Evolutionary conservation across 2,888 invertebrate genomes (phyloP), one percentile per base, ranked within the genome.

Genomic region (Halictus ligatus): DNA sequence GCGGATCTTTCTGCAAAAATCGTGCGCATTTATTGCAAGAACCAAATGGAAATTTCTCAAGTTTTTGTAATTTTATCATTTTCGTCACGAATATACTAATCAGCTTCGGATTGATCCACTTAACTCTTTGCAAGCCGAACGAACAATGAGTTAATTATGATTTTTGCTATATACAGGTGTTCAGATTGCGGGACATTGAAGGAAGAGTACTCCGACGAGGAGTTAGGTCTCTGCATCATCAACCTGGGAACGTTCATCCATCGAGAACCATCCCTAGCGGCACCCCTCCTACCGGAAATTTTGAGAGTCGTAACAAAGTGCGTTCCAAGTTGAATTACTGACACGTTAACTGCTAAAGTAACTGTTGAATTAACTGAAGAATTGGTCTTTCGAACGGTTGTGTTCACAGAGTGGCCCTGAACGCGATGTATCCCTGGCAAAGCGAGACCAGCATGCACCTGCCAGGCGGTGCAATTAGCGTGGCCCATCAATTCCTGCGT

Each of bases 201-300:
- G 86, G 99, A 99, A 95, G 98, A 98, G 94, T 99, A 99, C 95
- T 99, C 98, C 88, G 99, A 99, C 94, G 99, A 99, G 94, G 99
- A 99, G 94, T 96, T 99, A 83, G 99, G 99, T 0, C 96, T 99
- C 80, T 98, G 99, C 92, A 98, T 99, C 91, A 98, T 99, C 75
- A 98, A 98, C 87, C 96, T 99, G 88, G 98, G 98, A 48, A 99
- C 99, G 0, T 99, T 99, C 95, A 98, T 99, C 88, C 99, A 99
- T 94, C 96, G 99, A 40, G 99, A 99, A 95, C 99, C 99, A 0
- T 97, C 98, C 2, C 96, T 98, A 90, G 99, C 99, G n/a, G 99
- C 99, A 3, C 98, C 98, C 0, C 96, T 99, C 93, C 95, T 99
- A 86, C 99, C 99, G 0, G 98, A 99, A 92, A 98, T 99, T 90